Evolutionary conservation across 1,140 invertebrate species (phyloP), one percentile per base, ranked within the genome.

Genomic region (Trichoplusia ni): DNA sequence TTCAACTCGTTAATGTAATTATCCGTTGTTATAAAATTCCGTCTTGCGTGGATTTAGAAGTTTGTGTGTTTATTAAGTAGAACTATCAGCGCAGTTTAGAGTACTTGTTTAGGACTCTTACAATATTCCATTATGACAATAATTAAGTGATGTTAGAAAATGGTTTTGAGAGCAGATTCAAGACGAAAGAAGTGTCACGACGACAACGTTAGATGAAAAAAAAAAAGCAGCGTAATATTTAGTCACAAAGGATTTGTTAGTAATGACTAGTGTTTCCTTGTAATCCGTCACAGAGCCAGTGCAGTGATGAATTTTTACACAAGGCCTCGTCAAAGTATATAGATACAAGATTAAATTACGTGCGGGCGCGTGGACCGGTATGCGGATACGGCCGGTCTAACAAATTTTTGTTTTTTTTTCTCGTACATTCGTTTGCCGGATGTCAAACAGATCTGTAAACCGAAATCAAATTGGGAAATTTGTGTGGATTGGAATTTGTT

Each of bases 401-500:
- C 71, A 68, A 69, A 71, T 63, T 58, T 51, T 51, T 69, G 77
- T 79, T 72, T 63, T 66, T 68, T 75, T 77, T 82, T 76, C 67
- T 62, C 69, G 58, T 73, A 68, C 77, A 74, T 84, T 81, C 81
- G 78, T 81, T 89, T 84, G 73, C 73, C 66, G 70, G 69, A 82
- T 76, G 78, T 84, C 84, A 87, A 85, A 86, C 78, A 83, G 75
- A 83, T 78, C 73, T 83, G 79, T 80, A 79, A 81, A 81, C 78
- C 69, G 71, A 77, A 80, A 75, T 64, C 73, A 78, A 81, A 86
- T 81, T 80, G 73, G 71, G 66, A 78, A 81, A 71, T 69, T 79
- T 81, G 67, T 68, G 69, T 68, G 68, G 59, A 69, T 65, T 58
- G 68, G 60, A 77, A 80, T 77, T 73, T 66, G 58, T 64, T 71